Evolutionary conservation across 2,113 vertebrate genomes (phyloP), one percentile per base, ranked within the genome.

Genomic region (Clupea harengus): DNA sequence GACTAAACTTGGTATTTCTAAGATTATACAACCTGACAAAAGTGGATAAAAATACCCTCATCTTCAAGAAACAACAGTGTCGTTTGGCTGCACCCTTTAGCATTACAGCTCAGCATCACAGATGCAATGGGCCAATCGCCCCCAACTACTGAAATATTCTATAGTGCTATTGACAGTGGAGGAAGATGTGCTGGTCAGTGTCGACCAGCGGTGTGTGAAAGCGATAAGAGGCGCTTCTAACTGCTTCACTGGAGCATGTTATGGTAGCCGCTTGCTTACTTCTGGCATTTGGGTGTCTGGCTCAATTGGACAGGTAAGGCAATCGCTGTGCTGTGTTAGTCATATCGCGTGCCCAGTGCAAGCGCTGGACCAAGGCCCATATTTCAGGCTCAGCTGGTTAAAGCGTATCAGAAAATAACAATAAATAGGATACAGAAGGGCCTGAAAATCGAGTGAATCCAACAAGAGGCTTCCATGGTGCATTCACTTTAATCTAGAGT

Each of bases 181-280:
- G 17, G 10, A 13, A 64, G 22, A 10, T 32, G 39, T 39, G 6
- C 25, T 67, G 20, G 57, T 85, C 81, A 28, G 81, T 83, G 85
- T 28, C 81, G 47, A 83, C 45, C 83, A 75, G 32, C 64, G 64
- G 47, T 81, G 82, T 83, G 82, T 84, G 83, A 82, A 84, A 45
- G 52, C 60, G 82, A 57, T 3, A 81, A 84, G 82, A 85, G 75
- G 86, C 85, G 89, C n/a, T 64, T 45, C 44, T 60, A 39, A 39
- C 75, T n/a, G 44, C 81, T 72, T 47, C 85, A 84, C 78, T 86
- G 82, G 84, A 83, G 57, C 44, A n/a, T n/a, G 47, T 60, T 45
- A 15, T 44, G 28, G 46, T 60, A 50, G 25, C 39, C 20, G 18
- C 50, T 49, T 39, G 46, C 60, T 80, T 83, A 22, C 50, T 5